Conservation (phyloP, 2,113 vertebrate genomes). For the Gorilla gorilla region DNA sequence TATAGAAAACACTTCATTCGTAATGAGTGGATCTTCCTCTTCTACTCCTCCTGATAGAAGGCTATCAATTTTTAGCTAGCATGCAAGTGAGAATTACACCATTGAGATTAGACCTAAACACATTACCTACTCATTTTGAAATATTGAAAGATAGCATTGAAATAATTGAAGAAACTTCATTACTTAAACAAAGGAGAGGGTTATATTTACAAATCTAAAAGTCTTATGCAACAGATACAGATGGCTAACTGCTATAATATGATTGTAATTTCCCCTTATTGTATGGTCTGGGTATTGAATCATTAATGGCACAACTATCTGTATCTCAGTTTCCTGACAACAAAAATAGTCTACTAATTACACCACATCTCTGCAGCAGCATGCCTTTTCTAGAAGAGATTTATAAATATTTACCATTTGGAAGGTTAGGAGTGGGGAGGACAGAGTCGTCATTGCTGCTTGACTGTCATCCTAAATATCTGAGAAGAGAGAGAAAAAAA, state of each 20-base stretch:
- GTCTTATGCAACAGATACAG: conserved; percentile 36
- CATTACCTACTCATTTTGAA: conserved; percentile 46
- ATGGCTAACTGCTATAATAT: conserved; percentile 58
- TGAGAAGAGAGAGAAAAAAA: conserved; percentile 8
- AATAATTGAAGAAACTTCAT: conserved; percentile 63
- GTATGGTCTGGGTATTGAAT: conserved; percentile 69
- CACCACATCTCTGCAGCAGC: conserved; percentile 13
- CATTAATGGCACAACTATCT: conserved; percentile 69
- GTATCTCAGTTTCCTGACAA: conserved; percentile 57
- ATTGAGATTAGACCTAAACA: conserved; percentile 47
- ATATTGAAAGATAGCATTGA: conserved; percentile 53
- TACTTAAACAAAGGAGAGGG: neutral
- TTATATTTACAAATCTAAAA: conserved; percentile 60
- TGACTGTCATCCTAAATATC: conserved; percentile 60
- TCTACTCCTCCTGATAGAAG: neutral
- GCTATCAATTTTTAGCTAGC: conserved; percentile 29
- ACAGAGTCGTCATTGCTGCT: neutral
- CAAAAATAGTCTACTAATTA: conserved; percentile 45
- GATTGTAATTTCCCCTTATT: conserved; percentile 50
- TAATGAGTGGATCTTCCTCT: neutral
- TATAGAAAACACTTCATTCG: neutral
- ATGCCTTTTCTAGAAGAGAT: conserved; percentile 55
- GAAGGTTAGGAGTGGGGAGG: neutral
- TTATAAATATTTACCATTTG: conserved; percentile 78
- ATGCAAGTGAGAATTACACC: conserved; percentile 48